Base-by-base conservation (phyloP, 2,797 vertebrate genomes). In the Myotis planiceps region DNA sequence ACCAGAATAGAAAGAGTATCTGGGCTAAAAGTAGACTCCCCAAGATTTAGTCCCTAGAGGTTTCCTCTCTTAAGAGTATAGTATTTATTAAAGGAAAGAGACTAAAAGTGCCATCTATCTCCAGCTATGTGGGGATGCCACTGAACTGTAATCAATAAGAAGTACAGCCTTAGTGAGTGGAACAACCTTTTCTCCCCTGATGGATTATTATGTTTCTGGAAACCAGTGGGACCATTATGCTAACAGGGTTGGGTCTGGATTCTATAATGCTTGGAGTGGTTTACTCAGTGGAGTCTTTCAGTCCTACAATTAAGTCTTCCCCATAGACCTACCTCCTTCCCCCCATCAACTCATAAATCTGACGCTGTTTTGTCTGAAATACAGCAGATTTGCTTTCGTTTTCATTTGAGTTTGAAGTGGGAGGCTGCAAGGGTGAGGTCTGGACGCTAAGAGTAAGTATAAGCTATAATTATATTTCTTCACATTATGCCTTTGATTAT, bases 401-500 rank as follows among this genome's bases (percentile, higher is more conserved):
- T 93, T 76, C 60, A 83, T 95, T 82, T n/a, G 53, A 80, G 82
- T 92, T 96, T 93, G 74, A 97, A 96, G 92, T 86, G 88, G 65
- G 80, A 93, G 85, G 74, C 83, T 93, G 72, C 65, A 49, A 76
- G 85, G 65, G 69, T 94, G 65, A 94, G 81, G 88, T 92, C 92
- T 97, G 93, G 74, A 82, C 23, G 92, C 75, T 86, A 49, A 92
- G 69, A 92, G 51, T 66, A 87, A 92, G 69, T 55, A 27, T 58
- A 68, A 83, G 82, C 92, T 92, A 68, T 92, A 95, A 97, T 96
- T 93, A 92, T 68, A 88, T 88, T 96, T 97, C 79, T 97, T 95
- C 78, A 92, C 21, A 6, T 95, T 76, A 72, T 95, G 79, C 69
- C 94, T 93, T 94, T 96, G 97, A 97, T 94, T 95, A 86, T 80